Conservation (phyloP, 2,888 invertebrate species). For the Conops quadrifasciatus region DNA sequence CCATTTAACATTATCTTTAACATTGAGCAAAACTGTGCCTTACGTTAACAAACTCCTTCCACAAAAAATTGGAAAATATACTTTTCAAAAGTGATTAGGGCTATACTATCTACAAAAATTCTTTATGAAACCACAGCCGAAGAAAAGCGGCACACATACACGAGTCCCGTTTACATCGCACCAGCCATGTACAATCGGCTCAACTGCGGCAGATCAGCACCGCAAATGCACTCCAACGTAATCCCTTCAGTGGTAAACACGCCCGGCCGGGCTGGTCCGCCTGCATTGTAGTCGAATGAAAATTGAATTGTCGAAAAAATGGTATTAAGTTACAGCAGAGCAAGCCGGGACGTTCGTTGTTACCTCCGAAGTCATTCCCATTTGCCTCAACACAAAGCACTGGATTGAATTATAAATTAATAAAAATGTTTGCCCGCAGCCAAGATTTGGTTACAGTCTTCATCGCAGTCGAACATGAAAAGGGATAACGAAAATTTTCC, state of each 20-base stretch:
- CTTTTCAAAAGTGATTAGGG: no score
- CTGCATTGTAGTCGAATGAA: slow-evolving; percentile 43
- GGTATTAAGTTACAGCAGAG: slow-evolving; percentile 55
- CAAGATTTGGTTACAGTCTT: slow-evolving; percentile 61
- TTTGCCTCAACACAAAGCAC: slow-evolving; percentile 39
- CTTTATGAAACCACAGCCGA: no score
- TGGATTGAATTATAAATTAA: slow-evolving; percentile 65
- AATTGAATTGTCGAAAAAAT: slow-evolving; percentile 48
- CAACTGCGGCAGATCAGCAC: slow-evolving; percentile 17
- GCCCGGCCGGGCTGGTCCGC: slow-evolving; percentile 33
- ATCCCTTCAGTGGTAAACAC: slow-evolving; percentile 18
- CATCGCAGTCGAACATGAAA: not conserved
- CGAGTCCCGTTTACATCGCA: no score
- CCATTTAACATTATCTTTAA: no score
- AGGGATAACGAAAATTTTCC: not conserved
- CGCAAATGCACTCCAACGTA: slow-evolving; percentile 16
- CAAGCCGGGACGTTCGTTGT: slow-evolving; percentile 44
- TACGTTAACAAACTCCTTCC: no score
- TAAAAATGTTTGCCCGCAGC: slow-evolving; percentile 65
- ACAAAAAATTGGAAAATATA: no score
- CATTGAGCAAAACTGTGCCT: no score
- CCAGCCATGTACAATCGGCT: no score
- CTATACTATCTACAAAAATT: no score
- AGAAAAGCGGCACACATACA: no score
- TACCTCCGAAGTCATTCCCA: slow-evolving; percentile 38